Percentiles rank a stretch among this genome's conserved stretches.
Conservation (phyloP, 1,140 invertebrate species). For the Heliconius congener region DNA sequence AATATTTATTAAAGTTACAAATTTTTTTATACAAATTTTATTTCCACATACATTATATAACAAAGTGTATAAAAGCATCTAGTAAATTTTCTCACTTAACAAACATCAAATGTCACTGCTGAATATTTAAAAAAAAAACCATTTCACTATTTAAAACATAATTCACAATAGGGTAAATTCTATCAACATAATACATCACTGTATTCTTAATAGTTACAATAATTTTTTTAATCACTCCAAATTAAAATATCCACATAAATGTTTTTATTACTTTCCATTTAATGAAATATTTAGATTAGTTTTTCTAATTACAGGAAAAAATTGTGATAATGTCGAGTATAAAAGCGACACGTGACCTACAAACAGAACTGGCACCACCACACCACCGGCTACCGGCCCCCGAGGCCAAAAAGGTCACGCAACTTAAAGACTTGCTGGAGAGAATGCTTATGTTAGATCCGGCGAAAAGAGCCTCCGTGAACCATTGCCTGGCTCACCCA, state of each 20-base stretch:
- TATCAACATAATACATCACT: not conserved
- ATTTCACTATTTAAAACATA: too few relatives aligned
- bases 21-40: too few relatives aligned
- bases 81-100: too few relatives aligned
- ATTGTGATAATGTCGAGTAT: conserved; percentile 96
- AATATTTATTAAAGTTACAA: too few relatives aligned
- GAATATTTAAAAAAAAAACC: too few relatives aligned
- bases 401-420: conserved; percentile 93
- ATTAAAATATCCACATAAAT: not conserved
- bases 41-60: too few relatives aligned
- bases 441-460: conserved; percentile 96
- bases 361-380: conserved; percentile 92
- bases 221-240: not conserved
- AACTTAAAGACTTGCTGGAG: conserved; percentile 97
- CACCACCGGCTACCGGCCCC: conserved; percentile 93
- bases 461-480: conserved; percentile 94
- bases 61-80: too few relatives aligned
- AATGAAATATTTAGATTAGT: not conserved
- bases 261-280: not conserved
- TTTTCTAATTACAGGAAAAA: conserved; percentile 90
- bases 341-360: conserved; percentile 91
- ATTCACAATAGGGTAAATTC: not conserved
- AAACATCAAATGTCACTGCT: too few relatives aligned
- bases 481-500: conserved; percentile 96
- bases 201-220: too few relatives aligned